phyloP scores from a whole-genome alignment of 2,113 vertebrate genomes.

The Nycticebus coucang region DNA sequence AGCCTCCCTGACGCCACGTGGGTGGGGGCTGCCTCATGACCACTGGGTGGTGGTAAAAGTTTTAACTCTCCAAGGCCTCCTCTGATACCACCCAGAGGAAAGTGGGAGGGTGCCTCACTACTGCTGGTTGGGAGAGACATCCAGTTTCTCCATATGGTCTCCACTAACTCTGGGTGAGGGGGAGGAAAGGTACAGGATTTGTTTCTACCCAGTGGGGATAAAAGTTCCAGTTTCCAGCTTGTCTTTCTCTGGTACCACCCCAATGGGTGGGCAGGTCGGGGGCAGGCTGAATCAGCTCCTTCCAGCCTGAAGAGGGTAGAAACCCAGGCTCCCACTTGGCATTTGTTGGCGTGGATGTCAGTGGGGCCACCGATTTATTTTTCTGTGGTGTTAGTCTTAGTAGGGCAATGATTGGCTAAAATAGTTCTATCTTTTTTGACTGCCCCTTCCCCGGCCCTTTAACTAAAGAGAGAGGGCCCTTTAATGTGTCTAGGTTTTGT shows the following conservation, averaged over 20 bases:
- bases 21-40: not conserved
- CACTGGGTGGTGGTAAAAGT: not conserved
- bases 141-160: not conserved
- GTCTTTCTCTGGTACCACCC: not conserved
- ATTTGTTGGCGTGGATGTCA: not conserved
- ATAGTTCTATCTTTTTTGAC: not conserved
- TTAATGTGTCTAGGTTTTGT: not conserved
- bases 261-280: not conserved
- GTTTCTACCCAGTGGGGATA: not conserved
- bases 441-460: not conserved
- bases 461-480: not conserved
- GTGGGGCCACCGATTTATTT: not conserved
- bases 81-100: not conserved
- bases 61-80: not conserved
- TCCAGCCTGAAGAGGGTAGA: not conserved
- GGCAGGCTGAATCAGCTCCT: not conserved
- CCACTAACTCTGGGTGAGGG: not conserved
- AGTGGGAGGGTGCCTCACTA: not conserved
- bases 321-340: not conserved
- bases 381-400: no score
- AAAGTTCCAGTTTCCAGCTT: not conserved
- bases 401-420: not conserved
- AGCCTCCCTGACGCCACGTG: not conserved
- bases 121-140: not conserved
- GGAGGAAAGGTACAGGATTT: not conserved